phyloP scores from a whole-genome alignment of 2,797 vertebrate species.

The Catamblyrhynchus diadema region DNA sequence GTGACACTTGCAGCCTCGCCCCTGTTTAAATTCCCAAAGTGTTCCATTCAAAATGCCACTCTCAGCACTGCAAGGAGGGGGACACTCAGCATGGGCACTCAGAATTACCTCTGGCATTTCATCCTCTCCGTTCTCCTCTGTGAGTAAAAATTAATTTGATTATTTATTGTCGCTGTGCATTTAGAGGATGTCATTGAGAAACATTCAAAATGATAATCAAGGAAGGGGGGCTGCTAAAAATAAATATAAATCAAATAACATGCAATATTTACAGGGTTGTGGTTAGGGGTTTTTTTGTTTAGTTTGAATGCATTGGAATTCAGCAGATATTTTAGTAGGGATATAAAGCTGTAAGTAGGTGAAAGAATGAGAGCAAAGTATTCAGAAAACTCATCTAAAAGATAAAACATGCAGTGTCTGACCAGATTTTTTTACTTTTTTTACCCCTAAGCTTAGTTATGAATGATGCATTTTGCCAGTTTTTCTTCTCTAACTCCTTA shows the following conservation, averaged over 20 bases:
- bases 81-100: not conserved
- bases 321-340: not conserved
- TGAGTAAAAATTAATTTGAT: conserved; percentile 16
- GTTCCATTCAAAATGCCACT: conserved; percentile 12
- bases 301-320: not conserved
- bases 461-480: not conserved
- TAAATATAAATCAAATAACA: not conserved
- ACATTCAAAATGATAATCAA: not conserved
- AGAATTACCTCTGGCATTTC: not conserved
- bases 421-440: not conserved
- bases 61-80: not conserved
- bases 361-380: not conserved
- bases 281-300: not conserved
- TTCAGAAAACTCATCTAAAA: not conserved
- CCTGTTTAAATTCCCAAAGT: conserved; percentile 4
- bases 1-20: conserved; percentile 30
- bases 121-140: not conserved
- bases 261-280: not conserved
- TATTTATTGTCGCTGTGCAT: not conserved
- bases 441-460: not conserved
- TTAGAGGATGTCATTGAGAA: not conserved
- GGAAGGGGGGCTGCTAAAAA: not conserved
- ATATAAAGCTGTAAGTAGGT: not conserved
- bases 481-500: not conserved
- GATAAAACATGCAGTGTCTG: not conserved